A percentile compares a stretch with the other conserved stretches of the same genome.
These are phyloP conservation scores for Hestina assimilis DNA, from an alignment of 1,140 invertebrate species.

Conservation along the genomic window DNA sequence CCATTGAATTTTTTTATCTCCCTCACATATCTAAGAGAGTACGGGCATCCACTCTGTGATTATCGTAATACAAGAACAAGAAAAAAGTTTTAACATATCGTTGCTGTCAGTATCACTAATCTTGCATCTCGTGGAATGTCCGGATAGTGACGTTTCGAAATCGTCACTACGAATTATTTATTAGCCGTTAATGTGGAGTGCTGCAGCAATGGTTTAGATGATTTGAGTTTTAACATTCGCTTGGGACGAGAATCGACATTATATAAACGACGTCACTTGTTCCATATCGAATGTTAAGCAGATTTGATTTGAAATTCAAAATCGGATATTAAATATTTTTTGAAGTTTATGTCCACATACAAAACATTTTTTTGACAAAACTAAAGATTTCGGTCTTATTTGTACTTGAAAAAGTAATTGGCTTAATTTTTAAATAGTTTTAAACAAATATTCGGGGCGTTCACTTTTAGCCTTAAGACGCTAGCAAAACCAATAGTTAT, in stretches of 20 bases:
- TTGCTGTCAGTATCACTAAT: slow-evolving; percentile 62
- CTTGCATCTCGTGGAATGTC: slow-evolving; percentile 59
- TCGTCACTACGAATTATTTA: slow-evolving; percentile 62
- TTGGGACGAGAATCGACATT: not conserved
- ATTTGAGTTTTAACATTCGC: not conserved
- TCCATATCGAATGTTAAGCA: no score
- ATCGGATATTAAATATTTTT: no score
- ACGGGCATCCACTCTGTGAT: slow-evolving; percentile 38
- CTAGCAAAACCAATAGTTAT: no score
- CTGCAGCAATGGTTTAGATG: slow-evolving; percentile 52
- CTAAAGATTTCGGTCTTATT: no score
- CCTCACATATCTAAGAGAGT: slow-evolving; percentile 51
- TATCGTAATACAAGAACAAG: slow-evolving; percentile 60
- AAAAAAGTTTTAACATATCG: slow-evolving; percentile 70
- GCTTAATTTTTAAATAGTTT: no score
- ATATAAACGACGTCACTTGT: not conserved
- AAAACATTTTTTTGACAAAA: no score
- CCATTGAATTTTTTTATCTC: slow-evolving; percentile 45
- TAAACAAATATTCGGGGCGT: no score
- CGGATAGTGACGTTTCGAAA: slow-evolving; percentile 56
- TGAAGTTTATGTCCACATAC: no score
- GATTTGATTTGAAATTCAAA: no score
- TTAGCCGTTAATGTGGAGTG: slow-evolving; percentile 63
- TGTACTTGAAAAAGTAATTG: no score
- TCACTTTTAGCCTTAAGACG: no score